These are phyloP conservation scores for Nesidiocoris tenuis DNA, from an alignment of 2,888 invertebrate species.

Conservation along the genomic window DNA sequence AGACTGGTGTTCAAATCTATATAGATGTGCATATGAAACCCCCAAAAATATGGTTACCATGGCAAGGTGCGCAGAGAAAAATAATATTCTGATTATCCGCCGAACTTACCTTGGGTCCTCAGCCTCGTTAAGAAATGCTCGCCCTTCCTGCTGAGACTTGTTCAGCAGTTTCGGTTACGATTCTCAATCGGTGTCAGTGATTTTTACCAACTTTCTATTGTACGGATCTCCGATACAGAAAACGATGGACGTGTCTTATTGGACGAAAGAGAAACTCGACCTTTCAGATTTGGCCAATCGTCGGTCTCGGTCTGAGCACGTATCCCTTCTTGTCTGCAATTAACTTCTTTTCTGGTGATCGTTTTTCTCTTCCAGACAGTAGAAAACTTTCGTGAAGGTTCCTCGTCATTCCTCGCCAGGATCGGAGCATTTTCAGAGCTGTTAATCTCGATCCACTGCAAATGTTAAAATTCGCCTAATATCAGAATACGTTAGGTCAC, in stretches of 20 bases:
- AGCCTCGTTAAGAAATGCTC: background rate
- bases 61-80: too few relatives aligned
- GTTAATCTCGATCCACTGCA: too few relatives aligned
- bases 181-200: background rate
- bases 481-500: too few relatives aligned
- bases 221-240: background rate
- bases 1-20: too few relatives aligned
- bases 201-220: background rate
- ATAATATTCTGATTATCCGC: too few relatives aligned
- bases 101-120: too few relatives aligned
- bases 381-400: background rate
- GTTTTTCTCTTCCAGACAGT: background rate
- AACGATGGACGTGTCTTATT: slow-evolving; percentile 30
- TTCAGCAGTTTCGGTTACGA: background rate
- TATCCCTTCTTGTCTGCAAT: slow-evolving; percentile 25
- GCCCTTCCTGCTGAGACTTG: background rate
- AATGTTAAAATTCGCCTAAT: too few relatives aligned
- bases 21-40: too few relatives aligned
- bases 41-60: too few relatives aligned
- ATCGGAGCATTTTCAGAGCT: background rate
- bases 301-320: slow-evolving; percentile 28
- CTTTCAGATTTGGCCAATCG: slow-evolving; percentile 40
- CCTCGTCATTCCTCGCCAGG: background rate
- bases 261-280: slow-evolving; percentile 20
- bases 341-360: slow-evolving; percentile 20